A percentile compares a stretch with the other conserved stretches of the same genome.
Conservation (phyloP, 2,888 invertebrate species). For the Brenthis ino region DNA sequence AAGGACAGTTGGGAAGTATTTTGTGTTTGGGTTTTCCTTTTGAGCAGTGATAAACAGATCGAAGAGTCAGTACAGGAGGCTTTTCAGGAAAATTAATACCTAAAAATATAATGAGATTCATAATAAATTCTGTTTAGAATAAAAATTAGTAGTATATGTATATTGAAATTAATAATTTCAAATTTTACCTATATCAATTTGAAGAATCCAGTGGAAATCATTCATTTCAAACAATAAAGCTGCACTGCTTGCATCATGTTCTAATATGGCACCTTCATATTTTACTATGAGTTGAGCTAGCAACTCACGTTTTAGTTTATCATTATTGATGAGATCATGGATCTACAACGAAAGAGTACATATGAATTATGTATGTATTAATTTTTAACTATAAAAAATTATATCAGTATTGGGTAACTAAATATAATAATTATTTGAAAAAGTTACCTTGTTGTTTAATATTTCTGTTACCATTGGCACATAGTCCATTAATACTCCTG, state of each 20-base stretch:
- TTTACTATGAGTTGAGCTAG: conserved; percentile 74
- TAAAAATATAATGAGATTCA: conserved; percentile 39
- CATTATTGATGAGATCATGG: conserved; percentile 67
- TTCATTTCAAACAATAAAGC: conserved; percentile 84
- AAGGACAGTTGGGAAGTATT: conserved; percentile 67
- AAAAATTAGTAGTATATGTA: background rate
- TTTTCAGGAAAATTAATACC: conserved; percentile 80
- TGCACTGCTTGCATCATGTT: conserved; percentile 75
- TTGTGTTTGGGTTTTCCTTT: conserved; percentile 74
- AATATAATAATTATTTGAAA: background rate
- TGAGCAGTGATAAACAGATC: conserved; percentile 81
- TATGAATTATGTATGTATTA: no score
- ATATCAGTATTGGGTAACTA: no score
- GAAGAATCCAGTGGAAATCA: conserved; percentile 84
- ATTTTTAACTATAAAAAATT: no score
- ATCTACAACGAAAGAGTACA: conserved; percentile 56
- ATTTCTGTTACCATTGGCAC: conserved; percentile 79
- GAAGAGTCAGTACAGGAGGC: conserved; percentile 75
- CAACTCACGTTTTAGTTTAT: conserved; percentile 70
- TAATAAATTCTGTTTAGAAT: no score
- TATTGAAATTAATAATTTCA: background rate
- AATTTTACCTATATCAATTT: conserved; percentile 75
- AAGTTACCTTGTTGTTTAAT: conserved; percentile 75
- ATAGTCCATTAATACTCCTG: conserved; percentile 82
- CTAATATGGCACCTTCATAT: conserved; percentile 75